A percentile compares a stretch with the other conserved stretches of the same genome.
Conservation (phyloP, 2,113 vertebrate species). For the Thunnus maccoyii region DNA sequence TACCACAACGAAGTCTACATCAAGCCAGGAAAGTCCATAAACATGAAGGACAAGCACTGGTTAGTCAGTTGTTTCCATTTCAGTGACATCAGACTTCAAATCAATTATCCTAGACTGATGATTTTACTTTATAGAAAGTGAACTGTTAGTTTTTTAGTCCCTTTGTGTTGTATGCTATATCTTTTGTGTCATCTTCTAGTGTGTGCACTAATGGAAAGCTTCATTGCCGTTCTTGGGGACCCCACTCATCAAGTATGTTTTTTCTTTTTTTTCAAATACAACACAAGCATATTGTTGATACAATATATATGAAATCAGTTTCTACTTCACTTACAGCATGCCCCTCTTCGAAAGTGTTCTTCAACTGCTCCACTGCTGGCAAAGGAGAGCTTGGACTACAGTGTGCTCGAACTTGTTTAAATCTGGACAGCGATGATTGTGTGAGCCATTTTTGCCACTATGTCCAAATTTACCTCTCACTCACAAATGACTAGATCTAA, state of each 20-base stretch:
- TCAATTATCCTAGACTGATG: neutral
- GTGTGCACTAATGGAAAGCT: constrained; percentile 89
- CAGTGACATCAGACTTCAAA: neutral
- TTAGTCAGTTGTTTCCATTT: constrained; percentile 74
- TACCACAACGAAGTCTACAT: constrained; percentile 87
- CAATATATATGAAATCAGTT: neutral
- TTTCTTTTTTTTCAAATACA: neutral
- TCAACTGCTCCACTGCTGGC: constrained; percentile 79
- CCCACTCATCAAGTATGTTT: constrained; percentile 76
- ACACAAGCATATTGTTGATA: neutral
- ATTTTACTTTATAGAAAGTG: neutral
- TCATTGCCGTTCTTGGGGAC: constrained; percentile 82
- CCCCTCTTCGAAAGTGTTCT: constrained; percentile 72
- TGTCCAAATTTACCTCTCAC: neutral
- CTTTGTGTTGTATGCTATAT: neutral
- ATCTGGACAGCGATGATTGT: constrained; percentile 77
- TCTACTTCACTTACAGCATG: constrained; percentile 74
- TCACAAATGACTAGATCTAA: neutral
- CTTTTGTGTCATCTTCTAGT: constrained; percentile 73
- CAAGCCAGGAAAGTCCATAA: constrained; percentile 85
- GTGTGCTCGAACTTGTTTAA: constrained; percentile 80
- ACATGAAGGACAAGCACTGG: constrained; percentile 90
- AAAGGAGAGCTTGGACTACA: constrained; percentile 69
- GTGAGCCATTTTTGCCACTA: constrained; percentile 66
- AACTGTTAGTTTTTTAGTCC: too few relatives aligned